These are phyloP conservation scores for Cephonodes hylas DNA, from an alignment of 2,888 invertebrate genomes.

Conservation along the genomic window DNA sequence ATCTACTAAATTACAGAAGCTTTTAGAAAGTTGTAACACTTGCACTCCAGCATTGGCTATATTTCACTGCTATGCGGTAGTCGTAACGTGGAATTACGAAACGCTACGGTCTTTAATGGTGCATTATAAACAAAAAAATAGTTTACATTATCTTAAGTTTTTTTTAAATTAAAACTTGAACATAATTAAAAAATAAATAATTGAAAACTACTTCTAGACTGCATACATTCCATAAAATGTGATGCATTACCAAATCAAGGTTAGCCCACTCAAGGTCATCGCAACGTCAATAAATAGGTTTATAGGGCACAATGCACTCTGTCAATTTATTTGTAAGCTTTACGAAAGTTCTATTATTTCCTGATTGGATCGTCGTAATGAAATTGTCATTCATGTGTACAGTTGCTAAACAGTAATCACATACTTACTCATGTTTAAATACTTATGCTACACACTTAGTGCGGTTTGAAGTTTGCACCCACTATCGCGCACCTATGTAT, in stretches of 20 bases:
- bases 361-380: neutral
- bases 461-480: no score
- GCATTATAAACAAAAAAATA: neutral
- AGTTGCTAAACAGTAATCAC: no score
- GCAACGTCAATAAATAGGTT: slow-evolving; percentile 3
- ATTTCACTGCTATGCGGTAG: slow-evolving; percentile 16
- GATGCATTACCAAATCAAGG: neutral
- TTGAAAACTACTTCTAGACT: neutral
- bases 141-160: neutral
- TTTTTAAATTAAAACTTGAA: neutral
- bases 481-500: no score
- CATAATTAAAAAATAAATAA: neutral
- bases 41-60: slow-evolving; percentile 1
- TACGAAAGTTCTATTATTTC: neutral
- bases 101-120: neutral
- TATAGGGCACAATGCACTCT: neutral
- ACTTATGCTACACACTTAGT: no score
- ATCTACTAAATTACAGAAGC: neutral
- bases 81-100: neutral
- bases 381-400: neutral
- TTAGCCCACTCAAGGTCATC: neutral
- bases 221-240: neutral
- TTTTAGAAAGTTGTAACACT: slow-evolving; percentile 3
- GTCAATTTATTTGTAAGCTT: neutral
- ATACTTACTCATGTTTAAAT: no score